Base-by-base conservation (phyloP, 2,797 vertebrate species). In the Lagorchestes hirsutus region DNA sequence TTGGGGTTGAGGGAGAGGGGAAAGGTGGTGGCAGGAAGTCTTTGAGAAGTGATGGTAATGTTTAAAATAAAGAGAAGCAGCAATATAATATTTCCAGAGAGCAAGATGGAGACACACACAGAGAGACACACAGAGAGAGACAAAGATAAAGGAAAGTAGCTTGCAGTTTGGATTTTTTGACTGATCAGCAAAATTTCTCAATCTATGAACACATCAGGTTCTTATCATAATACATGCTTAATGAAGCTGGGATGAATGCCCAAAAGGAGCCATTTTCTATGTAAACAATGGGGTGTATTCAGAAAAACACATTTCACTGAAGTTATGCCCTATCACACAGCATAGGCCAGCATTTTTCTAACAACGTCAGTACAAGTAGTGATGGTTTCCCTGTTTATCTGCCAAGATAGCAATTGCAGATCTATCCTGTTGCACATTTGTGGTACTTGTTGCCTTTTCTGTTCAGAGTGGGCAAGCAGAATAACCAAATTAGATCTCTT, bases 101-200 rank as follows among this genome's bases (percentile, higher is more conserved):
- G 58, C 82, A 92, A 50, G 28, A n/a, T 54, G 46, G 67, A 74
- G 16, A 74, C 1, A 82, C 8, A 40, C 31, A 74, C 5, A 74
- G 1, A 40, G 16, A 40, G n/a, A n/a, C 4, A 56, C 16, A 22
- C 16, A 67, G 4, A 67, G 14, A n/a, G 34, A 40, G 18, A 46
- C 10, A 82, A n/a, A 82, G n/a, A 8, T 46, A 5, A 90, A 94
- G 94, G 91, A 98, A 97, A 94, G n/a, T n/a, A 52, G 40, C 74
- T 96, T 96, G 93, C 90, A 54, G 87, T 93, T 97, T 40, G 97
- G 94, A 97, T 97, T 91, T 96, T 97, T 95, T 97, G 94, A 46
- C 54, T 57, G 90, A 97, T 95, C 0, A 0, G 55, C 9, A 96
- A 97, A 98, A 96, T 67, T 97, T 93, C 93, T 93, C 90, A 97